phyloP scores from a whole-genome alignment of 2,888 invertebrate species.

The Neoascia interrupta region DNA sequence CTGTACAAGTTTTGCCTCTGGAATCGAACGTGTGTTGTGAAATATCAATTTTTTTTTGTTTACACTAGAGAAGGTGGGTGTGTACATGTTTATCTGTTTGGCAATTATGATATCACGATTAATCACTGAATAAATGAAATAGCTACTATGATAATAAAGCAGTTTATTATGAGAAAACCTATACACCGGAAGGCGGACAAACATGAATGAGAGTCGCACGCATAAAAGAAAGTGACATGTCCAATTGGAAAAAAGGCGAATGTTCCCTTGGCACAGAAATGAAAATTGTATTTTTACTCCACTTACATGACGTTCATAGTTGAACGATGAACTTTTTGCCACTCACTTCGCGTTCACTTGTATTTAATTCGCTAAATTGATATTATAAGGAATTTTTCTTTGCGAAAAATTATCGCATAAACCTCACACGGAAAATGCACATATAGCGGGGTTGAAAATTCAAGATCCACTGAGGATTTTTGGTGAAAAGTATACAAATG shows the following conservation, averaged over 20 bases:
- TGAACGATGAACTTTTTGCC: background rate
- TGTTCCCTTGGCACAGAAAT: background rate
- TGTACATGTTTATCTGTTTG: slow-evolving; percentile 7
- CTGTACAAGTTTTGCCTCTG: background rate
- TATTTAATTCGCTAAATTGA: background rate
- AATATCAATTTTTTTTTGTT: background rate
- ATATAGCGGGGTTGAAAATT: slow-evolving; percentile 49
- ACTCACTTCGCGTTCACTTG: slow-evolving; percentile 35
- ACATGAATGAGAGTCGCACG: background rate
- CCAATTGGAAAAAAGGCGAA: slow-evolving; percentile 15
- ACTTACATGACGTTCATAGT: slow-evolving; percentile 45
- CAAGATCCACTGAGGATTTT: slow-evolving; percentile 53
- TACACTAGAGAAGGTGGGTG: slow-evolving; percentile 15
- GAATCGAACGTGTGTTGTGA: background rate
- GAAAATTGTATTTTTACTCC: background rate
- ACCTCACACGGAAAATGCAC: slow-evolving; percentile 28
- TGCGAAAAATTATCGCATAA: slow-evolving; percentile 51
- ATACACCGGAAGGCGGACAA: slow-evolving; percentile 10
- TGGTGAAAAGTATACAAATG: slow-evolving; percentile 26
- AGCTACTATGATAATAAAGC: too few relatives aligned
- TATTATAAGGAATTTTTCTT: slow-evolving; percentile 15
- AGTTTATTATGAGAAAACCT: background rate
- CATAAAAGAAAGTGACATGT: slow-evolving; percentile 54
- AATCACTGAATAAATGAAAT: background rate
- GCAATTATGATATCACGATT: background rate